Evolutionary conservation across 37 sponge, comb jelly and placozoan genomes (phyloP).

Genomic region (Hexactinellida sp.): DNA sequence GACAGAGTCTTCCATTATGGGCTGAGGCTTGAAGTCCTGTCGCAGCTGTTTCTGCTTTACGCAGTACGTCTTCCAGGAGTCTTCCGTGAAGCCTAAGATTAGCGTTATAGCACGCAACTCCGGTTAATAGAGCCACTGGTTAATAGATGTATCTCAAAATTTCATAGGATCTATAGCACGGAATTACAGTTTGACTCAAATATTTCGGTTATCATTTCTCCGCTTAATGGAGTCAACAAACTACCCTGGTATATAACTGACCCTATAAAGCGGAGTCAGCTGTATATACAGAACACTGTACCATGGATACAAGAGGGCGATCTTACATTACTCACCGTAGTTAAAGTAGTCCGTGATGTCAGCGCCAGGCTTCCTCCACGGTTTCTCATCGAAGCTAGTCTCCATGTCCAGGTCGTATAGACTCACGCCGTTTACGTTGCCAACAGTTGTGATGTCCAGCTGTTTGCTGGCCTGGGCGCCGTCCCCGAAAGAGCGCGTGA

Average conservation of each 20-base stretch:
- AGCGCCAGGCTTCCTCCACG: slow-evolving; percentile 93
- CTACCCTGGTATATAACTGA: too few species aligned
- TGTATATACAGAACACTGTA: too few species aligned
- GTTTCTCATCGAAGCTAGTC: slow-evolving; percentile 56
- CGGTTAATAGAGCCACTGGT: too few species aligned
- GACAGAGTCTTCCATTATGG: not conserved
- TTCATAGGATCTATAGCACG: not conserved
- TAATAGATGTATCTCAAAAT: not conserved
- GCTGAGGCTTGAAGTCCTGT: slow-evolving; percentile 20
- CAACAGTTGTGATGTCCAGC: slow-evolving; percentile 74
- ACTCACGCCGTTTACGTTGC: slow-evolving; percentile 68
- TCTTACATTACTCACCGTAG: slow-evolving; percentile 49
- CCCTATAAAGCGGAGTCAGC: too few species aligned
- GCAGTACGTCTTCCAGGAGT: slow-evolving; percentile 88
- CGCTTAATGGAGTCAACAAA: too few species aligned
- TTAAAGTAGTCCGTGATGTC: slow-evolving; percentile 98
- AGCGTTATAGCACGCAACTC: not conserved
- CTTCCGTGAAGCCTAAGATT: slow-evolving; percentile 65
- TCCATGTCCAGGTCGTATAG: slow-evolving; percentile 75
- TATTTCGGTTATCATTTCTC: too few species aligned
- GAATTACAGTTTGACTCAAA: too few species aligned
- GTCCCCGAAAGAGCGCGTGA: not conserved
- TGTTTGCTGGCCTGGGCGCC: slow-evolving; percentile 28
- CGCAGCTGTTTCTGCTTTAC: slow-evolving; percentile 72
- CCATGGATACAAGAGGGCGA: too few species aligned